Evolutionary conservation across 2,888 invertebrate species (phyloP), one percentile per base, ranked within the genome.

Genomic region (Phalangium opilio): DNA sequence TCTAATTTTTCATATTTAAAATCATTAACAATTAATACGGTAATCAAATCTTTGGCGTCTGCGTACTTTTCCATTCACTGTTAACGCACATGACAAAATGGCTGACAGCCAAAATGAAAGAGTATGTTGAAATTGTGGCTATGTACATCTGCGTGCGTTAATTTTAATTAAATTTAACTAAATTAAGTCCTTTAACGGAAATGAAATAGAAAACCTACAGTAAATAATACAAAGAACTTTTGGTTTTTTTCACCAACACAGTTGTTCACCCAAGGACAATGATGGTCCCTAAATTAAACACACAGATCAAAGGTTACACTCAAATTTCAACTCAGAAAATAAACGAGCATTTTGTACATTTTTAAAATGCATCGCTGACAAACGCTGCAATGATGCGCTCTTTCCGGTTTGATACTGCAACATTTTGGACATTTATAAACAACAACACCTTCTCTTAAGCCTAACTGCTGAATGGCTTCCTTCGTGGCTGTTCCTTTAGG

Each of bases 191-290:
- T n/a, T n/a, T n/a, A 27, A 27, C 5, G 8, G 8, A 27, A 27
- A 27, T 27, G 27, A 27, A 27, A 27, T n/a, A n/a, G n/a, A 27
- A 7, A 7, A 27, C 8, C 8, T 69, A 91, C 91, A 53, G 91
- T 93, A 69, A 98, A 98, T 47, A 98, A 74, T 49, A 98, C 93
- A 73, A 98, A 98, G 70, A 84, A 98, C 70, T 98, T 98, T 73
- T 99, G 98, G 73, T 99, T 99, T 64, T 84, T 89, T 69, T 96
- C 96, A 17, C 98, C 98, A 2, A 98, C 93, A 68, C 98, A 98
- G 67, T 98, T 98, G 66, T 98, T 98, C 8, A 98, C 87, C 93
- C 93, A 95, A 0, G 95, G 96, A 68, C 83, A 84, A 62, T 84
- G 83, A 64, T 54, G 54, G 39, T 47, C 50, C 27, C 27, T 27